These are phyloP conservation scores for Coryphaenoides rupestris DNA, from an alignment of 2,113 vertebrate species.

Conservation along the genomic window DNA sequence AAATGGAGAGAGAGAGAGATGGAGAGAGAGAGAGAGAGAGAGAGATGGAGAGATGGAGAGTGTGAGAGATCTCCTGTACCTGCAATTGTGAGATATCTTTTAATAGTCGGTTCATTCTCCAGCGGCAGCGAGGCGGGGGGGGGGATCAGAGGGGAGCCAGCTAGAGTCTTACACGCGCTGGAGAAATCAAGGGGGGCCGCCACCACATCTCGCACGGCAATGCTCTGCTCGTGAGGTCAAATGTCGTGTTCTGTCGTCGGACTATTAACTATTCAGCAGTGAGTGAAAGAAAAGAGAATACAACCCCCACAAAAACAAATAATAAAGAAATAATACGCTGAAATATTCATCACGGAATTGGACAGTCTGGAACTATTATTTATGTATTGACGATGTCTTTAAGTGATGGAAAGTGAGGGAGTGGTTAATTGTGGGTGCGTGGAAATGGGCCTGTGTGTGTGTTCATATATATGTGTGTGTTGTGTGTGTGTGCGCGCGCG, in stretches of 20 bases:
- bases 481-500: no score
- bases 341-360: conserved; percentile 63
- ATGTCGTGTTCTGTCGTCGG: not conserved
- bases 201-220: conserved; percentile 8
- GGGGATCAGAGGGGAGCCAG: conserved; percentile 14
- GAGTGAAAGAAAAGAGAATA: not conserved
- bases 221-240: conserved; percentile 15
- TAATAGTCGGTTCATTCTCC: conserved; percentile 14
- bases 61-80: conserved; percentile 1
- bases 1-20: no score
- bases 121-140: conserved; percentile 12
- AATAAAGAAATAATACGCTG: conserved; percentile 29
- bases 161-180: not conserved
- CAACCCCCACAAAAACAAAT: no score
- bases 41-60: no score
- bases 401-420: conserved; percentile 38
- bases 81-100: not conserved
- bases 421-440: not conserved
- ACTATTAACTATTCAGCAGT: conserved; percentile 46
- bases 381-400: conserved; percentile 52
- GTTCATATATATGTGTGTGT: no score
- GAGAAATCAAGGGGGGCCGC: not conserved
- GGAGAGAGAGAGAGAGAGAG: no score
- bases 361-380: conserved; percentile 36
- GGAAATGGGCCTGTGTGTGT: conserved; percentile 9